phyloP scores from a whole-genome alignment of 2,888 invertebrate species.

The Hetaerina titia region DNA sequence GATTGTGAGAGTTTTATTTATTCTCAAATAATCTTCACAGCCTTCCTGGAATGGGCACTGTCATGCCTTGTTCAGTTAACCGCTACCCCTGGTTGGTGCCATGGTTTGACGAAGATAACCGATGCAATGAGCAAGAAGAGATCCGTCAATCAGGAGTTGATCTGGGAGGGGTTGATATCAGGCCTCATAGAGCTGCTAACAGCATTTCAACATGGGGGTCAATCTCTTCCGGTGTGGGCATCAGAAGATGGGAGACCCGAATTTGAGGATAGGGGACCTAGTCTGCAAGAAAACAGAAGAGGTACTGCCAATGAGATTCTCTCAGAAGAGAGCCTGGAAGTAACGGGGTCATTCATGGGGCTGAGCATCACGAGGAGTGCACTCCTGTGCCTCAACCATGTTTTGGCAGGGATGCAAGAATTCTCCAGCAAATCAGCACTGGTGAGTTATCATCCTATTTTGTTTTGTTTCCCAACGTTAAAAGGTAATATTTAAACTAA shows the following conservation, averaged over 20 bases:
- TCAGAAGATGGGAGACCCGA: conserved; percentile 40
- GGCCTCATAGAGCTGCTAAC: conserved; percentile 78
- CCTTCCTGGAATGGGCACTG: conserved; percentile 79
- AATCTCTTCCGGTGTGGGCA: conserved; percentile 72
- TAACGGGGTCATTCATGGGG: conserved; percentile 78
- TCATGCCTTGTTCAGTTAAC: conserved; percentile 79
- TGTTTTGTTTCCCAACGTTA: too few species aligned
- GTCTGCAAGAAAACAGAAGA: not conserved
- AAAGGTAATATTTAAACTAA: too few species aligned
- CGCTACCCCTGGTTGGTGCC: conserved; percentile 78
- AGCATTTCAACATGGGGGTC: conserved; percentile 79
- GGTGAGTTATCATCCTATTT: not conserved
- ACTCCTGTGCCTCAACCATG: conserved; percentile 79
- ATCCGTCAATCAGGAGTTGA: conserved; percentile 42
- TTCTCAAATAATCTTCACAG: conserved; percentile 74
- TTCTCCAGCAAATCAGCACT: not conserved
- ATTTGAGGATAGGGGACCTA: not conserved
- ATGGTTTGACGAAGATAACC: conserved; percentile 69
- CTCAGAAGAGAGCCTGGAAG: conserved; percentile 24
- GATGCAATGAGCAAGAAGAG: conserved; percentile 34
- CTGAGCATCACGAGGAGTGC: conserved; percentile 80
- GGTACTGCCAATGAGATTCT: not conserved
- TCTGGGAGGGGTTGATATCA: conserved; percentile 76
- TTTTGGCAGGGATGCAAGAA: conserved; percentile 78
- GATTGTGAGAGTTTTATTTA: conserved; percentile 59